Conservation (phyloP, 2,113 vertebrate genomes). For the Aramus guarauna region DNA sequence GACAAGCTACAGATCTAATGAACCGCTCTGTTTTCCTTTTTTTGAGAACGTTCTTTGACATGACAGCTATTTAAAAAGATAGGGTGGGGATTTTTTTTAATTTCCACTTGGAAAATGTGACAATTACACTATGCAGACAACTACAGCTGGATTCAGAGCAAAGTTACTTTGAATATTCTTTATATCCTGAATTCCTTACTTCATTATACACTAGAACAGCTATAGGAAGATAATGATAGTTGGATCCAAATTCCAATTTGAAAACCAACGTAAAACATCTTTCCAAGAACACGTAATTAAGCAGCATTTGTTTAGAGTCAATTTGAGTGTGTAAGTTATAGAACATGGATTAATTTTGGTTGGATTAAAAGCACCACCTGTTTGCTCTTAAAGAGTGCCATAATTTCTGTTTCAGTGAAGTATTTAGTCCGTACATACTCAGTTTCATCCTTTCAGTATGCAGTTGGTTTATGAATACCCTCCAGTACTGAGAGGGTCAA, state of each 20-base stretch:
- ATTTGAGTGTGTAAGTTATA: conserved; percentile 39
- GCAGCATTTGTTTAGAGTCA: conserved; percentile 46
- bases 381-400: not conserved
- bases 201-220: conserved; percentile 22
- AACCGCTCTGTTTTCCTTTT: conserved; percentile 2
- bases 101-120: not conserved
- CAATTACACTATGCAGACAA: not conserved
- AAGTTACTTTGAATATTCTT: conserved; percentile 19
- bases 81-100: not conserved
- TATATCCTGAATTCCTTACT: not conserved
- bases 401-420: conserved; percentile 28
- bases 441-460: not conserved
- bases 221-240: conserved; percentile 36
- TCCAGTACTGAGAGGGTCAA: not conserved
- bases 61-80: not conserved
- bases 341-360: conserved; percentile 67
- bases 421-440: conserved; percentile 6
- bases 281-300: conserved; percentile 68
- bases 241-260: conserved; percentile 50
- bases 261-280: not conserved
- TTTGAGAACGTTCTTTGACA: not conserved
- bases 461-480: not conserved
- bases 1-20: conserved; percentile 39
- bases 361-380: conserved; percentile 74
- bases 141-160: not conserved